phyloP scores from a whole-genome alignment of 53 echinoderm and acorn worm genomes.

The Temnopleurus reevesii region DNA sequence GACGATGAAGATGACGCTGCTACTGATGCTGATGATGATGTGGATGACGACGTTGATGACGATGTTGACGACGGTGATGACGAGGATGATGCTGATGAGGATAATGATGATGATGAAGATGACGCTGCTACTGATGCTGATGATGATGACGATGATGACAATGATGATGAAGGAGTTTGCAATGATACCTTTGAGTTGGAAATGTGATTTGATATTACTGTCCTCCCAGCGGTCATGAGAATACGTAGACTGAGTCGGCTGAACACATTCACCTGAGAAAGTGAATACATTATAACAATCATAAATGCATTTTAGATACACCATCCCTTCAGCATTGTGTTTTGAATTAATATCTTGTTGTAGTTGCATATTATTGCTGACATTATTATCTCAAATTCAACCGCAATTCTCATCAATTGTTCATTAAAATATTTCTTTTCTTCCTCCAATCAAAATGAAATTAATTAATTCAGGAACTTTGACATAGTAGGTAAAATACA shows the following conservation, averaged over 20 bases:
- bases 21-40: neutral
- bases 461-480: too few relatives aligned
- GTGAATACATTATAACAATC: too few relatives aligned
- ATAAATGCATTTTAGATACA: too few relatives aligned
- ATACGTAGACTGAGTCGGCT: slow-evolving; percentile 75
- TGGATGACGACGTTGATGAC: neutral
- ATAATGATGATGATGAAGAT: neutral
- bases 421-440: too few relatives aligned
- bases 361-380: too few relatives aligned
- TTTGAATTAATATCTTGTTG: too few relatives aligned
- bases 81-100: neutral
- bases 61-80: neutral
- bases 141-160: neutral
- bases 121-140: neutral
- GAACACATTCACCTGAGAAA: slow-evolving; percentile 66
- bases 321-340: too few relatives aligned
- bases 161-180: neutral
- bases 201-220: neutral
- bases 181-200: slow-evolving; percentile 15
- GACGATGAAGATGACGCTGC: neutral
- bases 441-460: too few relatives aligned
- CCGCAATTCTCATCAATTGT: too few relatives aligned
- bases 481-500: too few relatives aligned
- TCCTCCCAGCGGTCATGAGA: slow-evolving; percentile 61
- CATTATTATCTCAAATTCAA: too few relatives aligned